Conservation (phyloP, 2,797 vertebrate genomes). For the Notoglanidium macrostoma region DNA sequence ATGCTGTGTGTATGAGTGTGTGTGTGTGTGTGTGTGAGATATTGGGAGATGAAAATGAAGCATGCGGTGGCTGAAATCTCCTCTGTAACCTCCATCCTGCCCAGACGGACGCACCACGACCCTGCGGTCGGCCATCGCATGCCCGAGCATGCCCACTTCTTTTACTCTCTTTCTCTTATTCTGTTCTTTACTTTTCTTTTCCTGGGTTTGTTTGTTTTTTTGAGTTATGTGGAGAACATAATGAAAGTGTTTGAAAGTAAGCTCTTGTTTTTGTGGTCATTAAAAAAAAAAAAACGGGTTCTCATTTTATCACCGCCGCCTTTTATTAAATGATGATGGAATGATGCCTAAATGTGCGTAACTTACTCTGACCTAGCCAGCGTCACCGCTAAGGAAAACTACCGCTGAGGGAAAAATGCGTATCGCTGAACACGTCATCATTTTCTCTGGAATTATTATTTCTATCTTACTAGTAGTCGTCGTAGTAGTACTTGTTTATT, state of each 20-base stretch:
- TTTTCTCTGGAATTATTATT: background rate
- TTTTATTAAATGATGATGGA: background rate
- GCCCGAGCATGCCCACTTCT: slow-evolving; percentile 63
- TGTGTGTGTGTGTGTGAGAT: slow-evolving; percentile 13
- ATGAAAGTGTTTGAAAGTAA: slow-evolving; percentile 84
- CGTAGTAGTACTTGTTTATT: background rate
- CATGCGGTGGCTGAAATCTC: slow-evolving; percentile 43
- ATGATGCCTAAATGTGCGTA: background rate
- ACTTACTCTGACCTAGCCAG: background rate
- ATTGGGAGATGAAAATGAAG: slow-evolving; percentile 22
- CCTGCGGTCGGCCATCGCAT: slow-evolving; percentile 61
- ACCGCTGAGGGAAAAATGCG: background rate
- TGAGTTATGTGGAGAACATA: slow-evolving; percentile 81
- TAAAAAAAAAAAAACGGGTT: slow-evolving; percentile 37
- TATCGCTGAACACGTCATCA: background rate
- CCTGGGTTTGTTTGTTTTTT: slow-evolving; percentile 70
- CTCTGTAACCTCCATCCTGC: slow-evolving; percentile 42
- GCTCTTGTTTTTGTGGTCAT: slow-evolving; percentile 64
- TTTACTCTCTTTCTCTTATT: slow-evolving; percentile 56
- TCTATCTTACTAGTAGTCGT: background rate
- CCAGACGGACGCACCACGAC: slow-evolving; percentile 53
- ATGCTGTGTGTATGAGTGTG: background rate
- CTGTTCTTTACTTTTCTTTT: slow-evolving; percentile 57
- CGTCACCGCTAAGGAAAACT: background rate
- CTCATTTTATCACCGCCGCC: slow-evolving; percentile 19